phyloP scores from a whole-genome alignment of 37 sponge, comb jelly and placozoan genomes.

The Lycopodina hypogea region DNA sequence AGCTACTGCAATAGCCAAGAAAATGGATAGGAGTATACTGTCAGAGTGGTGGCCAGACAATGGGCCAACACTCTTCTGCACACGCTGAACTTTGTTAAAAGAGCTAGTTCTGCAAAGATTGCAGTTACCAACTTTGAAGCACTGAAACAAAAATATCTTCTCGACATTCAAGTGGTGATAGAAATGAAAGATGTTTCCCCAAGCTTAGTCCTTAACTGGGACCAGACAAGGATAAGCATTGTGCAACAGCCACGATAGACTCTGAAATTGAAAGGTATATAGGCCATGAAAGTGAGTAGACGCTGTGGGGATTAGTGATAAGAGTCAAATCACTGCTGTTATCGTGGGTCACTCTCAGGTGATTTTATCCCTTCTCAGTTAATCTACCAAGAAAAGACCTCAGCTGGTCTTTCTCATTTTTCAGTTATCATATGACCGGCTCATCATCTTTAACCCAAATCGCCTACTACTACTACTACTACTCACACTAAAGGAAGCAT shows the following conservation, averaged over 20 bases:
- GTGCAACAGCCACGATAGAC: not conserved
- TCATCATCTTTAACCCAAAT: not conserved
- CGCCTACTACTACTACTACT: not conserved
- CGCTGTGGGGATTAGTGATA: not conserved
- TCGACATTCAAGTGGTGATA: not conserved
- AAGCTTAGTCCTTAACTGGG: not conserved
- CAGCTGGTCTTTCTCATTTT: not conserved
- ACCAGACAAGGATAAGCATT: not conserved
- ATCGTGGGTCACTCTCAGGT: not conserved
- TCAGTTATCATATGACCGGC: not conserved
- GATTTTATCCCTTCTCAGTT: conserved; percentile 5
- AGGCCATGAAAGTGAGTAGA: not conserved
- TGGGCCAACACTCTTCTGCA: too few relatives aligned
- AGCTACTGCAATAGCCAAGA: too few relatives aligned
- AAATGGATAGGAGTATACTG: too few relatives aligned
- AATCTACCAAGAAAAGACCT: not conserved
- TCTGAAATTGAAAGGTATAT: not conserved
- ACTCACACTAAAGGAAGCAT: not conserved
- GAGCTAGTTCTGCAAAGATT: too few relatives aligned
- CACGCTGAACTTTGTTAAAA: too few relatives aligned
- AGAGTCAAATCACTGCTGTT: not conserved
- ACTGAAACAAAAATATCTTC: not conserved
- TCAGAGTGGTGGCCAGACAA: too few relatives aligned
- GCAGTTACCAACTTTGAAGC: not conserved
- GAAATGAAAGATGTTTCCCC: not conserved